A percentile compares a stretch with the other conserved stretches of the same genome.
These are phyloP conservation scores for Chaetophractus vellerosus DNA, from an alignment of 2,797 vertebrate species.

Conservation along the genomic window DNA sequence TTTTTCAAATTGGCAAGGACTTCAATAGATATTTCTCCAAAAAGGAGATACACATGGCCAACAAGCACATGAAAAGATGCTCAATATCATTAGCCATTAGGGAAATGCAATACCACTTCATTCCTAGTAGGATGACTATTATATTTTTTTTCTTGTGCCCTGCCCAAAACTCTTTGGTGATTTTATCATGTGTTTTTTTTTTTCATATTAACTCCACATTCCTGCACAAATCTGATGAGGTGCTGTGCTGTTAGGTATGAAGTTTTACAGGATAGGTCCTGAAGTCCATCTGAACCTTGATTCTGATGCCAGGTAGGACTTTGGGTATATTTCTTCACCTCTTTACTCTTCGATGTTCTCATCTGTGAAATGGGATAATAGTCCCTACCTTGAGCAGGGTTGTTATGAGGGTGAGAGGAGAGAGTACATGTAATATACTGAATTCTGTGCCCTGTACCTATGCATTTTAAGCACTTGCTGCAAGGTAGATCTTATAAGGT, in stretches of 20 bases:
- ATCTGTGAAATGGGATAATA: not conserved
- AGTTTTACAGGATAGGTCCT: not conserved
- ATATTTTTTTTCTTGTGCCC: not conserved
- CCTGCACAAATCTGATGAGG: not conserved
- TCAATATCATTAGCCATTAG: too few species aligned
- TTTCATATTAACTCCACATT: constrained; percentile 28
- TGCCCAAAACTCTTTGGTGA: not conserved
- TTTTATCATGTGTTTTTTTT: constrained; percentile 20
- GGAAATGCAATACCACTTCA: too few species aligned
- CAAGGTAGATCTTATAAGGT: not conserved
- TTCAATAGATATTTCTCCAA: too few species aligned
- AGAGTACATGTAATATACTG: not conserved
- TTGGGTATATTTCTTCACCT: constrained; percentile 5
- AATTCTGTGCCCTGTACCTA: not conserved
- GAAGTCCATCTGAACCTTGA: not conserved
- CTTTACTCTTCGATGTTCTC: not conserved
- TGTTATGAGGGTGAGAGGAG: not conserved
- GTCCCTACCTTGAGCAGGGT: not conserved
- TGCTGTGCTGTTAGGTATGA: not conserved
- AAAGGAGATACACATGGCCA: too few species aligned
- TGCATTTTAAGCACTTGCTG: not conserved
- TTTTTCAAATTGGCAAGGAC: too few species aligned
- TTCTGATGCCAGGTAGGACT: constrained; percentile 39
- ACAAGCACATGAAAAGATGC: too few species aligned
- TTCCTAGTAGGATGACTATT: too few species aligned